Conservation (phyloP, 2,113 vertebrate genomes). For the Dendrocopos noguchii region DNA sequence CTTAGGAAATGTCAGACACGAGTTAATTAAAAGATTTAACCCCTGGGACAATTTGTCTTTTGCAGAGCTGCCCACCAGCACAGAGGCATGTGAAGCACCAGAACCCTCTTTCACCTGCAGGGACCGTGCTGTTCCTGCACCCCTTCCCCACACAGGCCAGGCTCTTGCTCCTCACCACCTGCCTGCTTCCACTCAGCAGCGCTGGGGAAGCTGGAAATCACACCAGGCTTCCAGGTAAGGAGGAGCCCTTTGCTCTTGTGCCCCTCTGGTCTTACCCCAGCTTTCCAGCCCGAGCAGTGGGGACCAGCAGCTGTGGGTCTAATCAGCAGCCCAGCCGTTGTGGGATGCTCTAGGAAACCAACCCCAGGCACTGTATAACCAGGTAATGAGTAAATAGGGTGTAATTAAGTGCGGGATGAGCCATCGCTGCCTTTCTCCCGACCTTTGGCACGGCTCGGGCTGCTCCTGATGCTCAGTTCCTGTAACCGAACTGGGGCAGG, state of each 20-base stretch:
- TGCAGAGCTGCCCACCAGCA: neutral
- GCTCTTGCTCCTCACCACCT: neutral
- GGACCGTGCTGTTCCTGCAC: no score
- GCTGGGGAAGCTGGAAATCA: no score
- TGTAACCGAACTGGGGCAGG: neutral
- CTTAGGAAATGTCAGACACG: no score
- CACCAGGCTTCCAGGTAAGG: neutral
- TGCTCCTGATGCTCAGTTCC: neutral
- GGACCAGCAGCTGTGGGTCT: neutral
- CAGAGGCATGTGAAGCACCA: accelerated
- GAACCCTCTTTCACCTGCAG: neutral
- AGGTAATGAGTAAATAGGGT: neutral
- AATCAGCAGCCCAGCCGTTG: neutral
- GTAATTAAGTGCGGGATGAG: accelerated
- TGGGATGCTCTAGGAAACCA: neutral
- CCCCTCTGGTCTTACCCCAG: accelerated
- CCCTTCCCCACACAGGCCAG: neutral
- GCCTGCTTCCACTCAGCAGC: accelerated
- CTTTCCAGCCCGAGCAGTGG: neutral
- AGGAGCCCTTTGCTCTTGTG: neutral
- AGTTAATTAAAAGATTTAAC: neutral
- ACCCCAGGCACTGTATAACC: accelerated
- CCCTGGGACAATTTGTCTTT: neutral
- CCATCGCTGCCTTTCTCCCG: neutral
- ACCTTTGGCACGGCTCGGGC: neutral